Base-by-base conservation (phyloP, 1,140 invertebrate genomes). In the Bombyx mori region DNA sequence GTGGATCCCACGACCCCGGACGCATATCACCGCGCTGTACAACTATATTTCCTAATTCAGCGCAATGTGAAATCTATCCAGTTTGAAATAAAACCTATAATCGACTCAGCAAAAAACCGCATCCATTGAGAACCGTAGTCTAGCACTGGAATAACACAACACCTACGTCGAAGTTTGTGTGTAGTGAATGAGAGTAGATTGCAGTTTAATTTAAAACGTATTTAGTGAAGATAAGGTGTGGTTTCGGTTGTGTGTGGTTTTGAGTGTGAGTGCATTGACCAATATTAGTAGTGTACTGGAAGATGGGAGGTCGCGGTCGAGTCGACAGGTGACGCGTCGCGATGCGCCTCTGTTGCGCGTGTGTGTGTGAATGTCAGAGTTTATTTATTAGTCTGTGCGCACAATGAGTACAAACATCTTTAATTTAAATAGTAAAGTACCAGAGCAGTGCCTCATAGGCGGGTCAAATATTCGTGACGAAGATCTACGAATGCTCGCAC, bases 1-100 rank as follows among this genome's bases (percentile, higher is more conserved):
- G 61, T 65, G 61, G 65, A 77, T 86, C 82, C 82, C 82, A 86
- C 80, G 82, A 86, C 82, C 82, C 77, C 72, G 70, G 68, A 76
- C 62, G 78, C 76, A 76, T 79, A 79, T 78, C 68, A 71, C 79
- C 65, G 79, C 83, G 82, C 75, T 72, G 83, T 80, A 75, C 80
- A 82, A 82, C 75, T 66, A 72, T 71, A 86, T 79, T 86, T 86
- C 82, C 82, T 86, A 71, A 69, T 82, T 50, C 71, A 68, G 44
- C 52, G 55, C 8, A 76, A 63, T 63, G 58, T 26, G 12, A 62
- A 71, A 62, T 62, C 45, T 79, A 79, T 52, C 1, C 0, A 6
- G 7, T 47, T 4, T 5, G 0, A 0, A 9, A 54, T 65, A 81
- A 50, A 65, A 57, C 54, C 60, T 58, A 71, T 66, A 75, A 68